phyloP scores from a whole-genome alignment of 2,888 invertebrate genomes.

The Acanthococcus lagerstroemiae region DNA sequence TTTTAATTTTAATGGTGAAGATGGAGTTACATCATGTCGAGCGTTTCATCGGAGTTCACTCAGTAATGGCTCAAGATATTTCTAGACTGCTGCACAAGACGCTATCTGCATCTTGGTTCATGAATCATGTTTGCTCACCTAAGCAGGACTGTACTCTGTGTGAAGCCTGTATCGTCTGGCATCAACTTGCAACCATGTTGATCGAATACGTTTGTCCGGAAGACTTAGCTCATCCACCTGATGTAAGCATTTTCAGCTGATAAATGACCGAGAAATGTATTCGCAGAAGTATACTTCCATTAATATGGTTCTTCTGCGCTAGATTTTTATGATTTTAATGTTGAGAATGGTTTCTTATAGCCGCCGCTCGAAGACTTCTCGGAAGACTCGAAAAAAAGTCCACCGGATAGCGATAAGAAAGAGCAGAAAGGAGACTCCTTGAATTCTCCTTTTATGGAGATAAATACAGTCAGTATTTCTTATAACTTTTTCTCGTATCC shows the following conservation, averaged over 20 bases:
- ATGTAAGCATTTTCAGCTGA: constrained; percentile 48
- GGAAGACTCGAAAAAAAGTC: constrained; percentile 56
- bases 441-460: constrained; percentile 47
- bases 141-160: constrained; percentile 76
- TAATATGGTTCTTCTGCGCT: background rate
- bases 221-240: constrained; percentile 61
- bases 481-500: background rate
- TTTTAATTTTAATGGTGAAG: constrained; percentile 41
- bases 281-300: background rate
- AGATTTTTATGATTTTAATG: too few relatives aligned
- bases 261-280: background rate
- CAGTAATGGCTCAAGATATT: constrained; percentile 62
- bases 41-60: constrained; percentile 66
- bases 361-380: constrained; percentile 56
- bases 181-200: constrained; percentile 73
- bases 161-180: constrained; percentile 88
- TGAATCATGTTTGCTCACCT: constrained; percentile 48
- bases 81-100: constrained; percentile 63
- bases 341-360: too few relatives aligned
- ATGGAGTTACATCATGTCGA: constrained; percentile 80
- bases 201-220: constrained; percentile 69
- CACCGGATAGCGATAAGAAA: constrained; percentile 60
- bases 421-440: constrained; percentile 33
- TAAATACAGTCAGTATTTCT: constrained; percentile 13
- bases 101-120: constrained; percentile 63